phyloP scores from a whole-genome alignment of 2,888 invertebrate genomes.

The Pterobdella sp. region DNA sequence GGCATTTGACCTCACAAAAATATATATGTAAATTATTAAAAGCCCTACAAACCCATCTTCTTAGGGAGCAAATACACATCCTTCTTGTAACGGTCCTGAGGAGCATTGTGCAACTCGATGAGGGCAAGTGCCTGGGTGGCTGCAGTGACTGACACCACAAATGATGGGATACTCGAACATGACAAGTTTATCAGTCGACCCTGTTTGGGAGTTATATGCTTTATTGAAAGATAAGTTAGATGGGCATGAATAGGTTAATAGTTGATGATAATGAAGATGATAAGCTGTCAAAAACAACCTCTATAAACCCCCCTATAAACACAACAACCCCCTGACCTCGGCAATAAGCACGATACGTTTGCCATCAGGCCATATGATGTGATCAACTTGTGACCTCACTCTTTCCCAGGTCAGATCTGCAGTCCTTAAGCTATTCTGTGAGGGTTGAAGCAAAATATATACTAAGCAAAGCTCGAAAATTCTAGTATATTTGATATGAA shows the following conservation, averaged over 20 bases:
- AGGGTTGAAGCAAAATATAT: not conserved
- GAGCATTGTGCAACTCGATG: constrained; percentile 93
- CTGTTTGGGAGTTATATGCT: too few species aligned
- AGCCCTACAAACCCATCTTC: constrained; percentile 73
- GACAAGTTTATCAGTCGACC: constrained; percentile 87
- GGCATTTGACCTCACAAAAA: not conserved
- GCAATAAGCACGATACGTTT: constrained; percentile 86
- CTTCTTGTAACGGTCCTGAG: constrained; percentile 83
- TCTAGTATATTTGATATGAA: too few species aligned
- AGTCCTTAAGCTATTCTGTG: constrained; percentile 62
- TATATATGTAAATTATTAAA: not conserved
- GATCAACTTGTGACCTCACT: constrained; percentile 92
- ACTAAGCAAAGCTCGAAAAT: not conserved
- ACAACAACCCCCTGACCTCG: constrained; percentile 54
- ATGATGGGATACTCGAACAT: constrained; percentile 75
- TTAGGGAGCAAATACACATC: constrained; percentile 95
- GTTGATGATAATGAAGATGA: constrained; percentile 12
- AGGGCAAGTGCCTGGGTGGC: constrained; percentile 92
- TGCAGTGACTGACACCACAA: constrained; percentile 80
- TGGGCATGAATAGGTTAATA: too few species aligned
- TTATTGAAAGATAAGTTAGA: too few species aligned
- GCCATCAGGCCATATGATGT: constrained; percentile 95
- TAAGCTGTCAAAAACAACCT: not conserved
- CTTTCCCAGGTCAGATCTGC: constrained; percentile 94
- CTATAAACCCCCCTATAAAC: too few species aligned